Evolutionary conservation across 2,113 vertebrate species (phyloP).

Genomic region (Oreochromis tanganicae): DNA sequence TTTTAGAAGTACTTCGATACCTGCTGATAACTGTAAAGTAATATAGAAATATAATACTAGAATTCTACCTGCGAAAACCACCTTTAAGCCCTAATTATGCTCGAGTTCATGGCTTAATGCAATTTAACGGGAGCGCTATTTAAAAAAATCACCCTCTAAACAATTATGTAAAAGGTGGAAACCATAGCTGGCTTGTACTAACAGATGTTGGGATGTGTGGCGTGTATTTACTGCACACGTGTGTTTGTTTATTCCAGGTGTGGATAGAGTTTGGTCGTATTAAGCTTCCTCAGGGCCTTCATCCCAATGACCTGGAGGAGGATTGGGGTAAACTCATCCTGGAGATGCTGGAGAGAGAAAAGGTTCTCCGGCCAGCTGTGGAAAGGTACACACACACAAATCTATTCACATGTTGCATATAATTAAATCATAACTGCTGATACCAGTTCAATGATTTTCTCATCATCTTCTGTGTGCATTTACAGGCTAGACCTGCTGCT

Average conservation of each 20-base stretch:
- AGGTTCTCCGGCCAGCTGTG: slow-evolving; percentile 88
- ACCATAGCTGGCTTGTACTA: fast-evolving
- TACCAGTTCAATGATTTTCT: background rate
- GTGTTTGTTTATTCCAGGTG: slow-evolving; percentile 66
- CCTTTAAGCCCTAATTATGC: background rate
- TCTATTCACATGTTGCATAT: background rate
- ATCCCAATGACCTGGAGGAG: slow-evolving; percentile 95
- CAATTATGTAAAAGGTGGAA: background rate
- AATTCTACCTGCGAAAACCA: background rate
- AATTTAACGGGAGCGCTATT: fast-evolving
- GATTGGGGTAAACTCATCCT: slow-evolving; percentile 98
- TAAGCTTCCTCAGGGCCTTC: slow-evolving; percentile 89
- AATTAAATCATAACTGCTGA: background rate
- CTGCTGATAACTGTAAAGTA: background rate
- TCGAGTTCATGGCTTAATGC: background rate
- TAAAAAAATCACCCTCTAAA: background rate
- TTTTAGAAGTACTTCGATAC: fast-evolving
- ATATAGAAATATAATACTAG: background rate
- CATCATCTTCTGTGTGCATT: background rate
- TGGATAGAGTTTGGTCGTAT: slow-evolving; percentile 98
- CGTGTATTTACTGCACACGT: background rate
- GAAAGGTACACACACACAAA: slow-evolving; percentile 76
- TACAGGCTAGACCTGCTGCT: slow-evolving; percentile 88
- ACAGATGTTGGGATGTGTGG: background rate
- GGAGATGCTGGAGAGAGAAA: slow-evolving; percentile 96